Evolutionary conservation across 2,797 vertebrate genomes (phyloP).

Genomic region (Enteromius treurensis): DNA sequence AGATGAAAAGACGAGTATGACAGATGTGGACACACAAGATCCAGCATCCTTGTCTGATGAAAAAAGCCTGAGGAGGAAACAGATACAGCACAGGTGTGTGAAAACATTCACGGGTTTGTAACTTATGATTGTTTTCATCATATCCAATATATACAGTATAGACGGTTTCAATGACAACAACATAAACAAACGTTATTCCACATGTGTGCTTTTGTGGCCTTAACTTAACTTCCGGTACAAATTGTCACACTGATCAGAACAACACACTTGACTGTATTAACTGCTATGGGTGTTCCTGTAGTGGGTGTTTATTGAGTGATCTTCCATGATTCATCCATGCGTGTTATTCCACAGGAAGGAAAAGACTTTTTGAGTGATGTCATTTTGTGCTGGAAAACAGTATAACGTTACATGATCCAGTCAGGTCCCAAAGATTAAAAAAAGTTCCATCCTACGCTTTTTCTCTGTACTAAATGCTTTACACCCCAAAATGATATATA

Average conservation of each 20-base stretch:
- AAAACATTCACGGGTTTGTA: not conserved
- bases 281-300: not conserved
- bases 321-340: not conserved
- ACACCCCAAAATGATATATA: not conserved
- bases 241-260: not conserved
- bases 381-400: not conserved
- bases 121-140: not conserved
- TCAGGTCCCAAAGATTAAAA: not conserved
- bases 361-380: not conserved
- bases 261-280: not conserved
- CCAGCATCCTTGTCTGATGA: constrained; percentile 43
- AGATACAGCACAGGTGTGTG: constrained; percentile 78
- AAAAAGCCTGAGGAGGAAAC: constrained; percentile 60
- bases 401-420: not conserved
- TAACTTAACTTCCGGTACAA: not conserved
- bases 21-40: not conserved
- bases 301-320: not conserved
- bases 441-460: not conserved
- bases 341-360: not conserved
- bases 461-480: not conserved
- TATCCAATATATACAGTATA: not conserved
- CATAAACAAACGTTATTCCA: no score
- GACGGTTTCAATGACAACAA: not conserved
- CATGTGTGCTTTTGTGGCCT: no score
- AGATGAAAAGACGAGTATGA: not conserved